phyloP scores from a whole-genome alignment of 2,113 vertebrate genomes.

The Hyla sarda region DNA sequence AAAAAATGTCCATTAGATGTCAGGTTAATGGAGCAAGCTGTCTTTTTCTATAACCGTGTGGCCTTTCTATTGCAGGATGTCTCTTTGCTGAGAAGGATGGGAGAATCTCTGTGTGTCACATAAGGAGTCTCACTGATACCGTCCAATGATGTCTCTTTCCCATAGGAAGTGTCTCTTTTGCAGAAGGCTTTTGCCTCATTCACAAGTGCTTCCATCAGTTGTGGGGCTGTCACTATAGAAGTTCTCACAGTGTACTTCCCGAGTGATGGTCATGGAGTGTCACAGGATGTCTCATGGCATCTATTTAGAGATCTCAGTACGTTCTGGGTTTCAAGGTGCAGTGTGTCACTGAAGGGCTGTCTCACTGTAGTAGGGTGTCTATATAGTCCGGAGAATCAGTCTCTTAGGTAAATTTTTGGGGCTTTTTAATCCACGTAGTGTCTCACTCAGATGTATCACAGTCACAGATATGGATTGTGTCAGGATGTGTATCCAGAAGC shows the following conservation, averaged over 20 bases:
- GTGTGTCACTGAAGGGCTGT: background rate
- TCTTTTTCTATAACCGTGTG: conserved; percentile 14
- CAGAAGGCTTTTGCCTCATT: background rate
- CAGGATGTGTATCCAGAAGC: background rate
- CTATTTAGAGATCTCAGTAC: background rate
- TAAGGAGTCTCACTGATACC: background rate
- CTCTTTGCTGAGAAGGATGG: background rate
- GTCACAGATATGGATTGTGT: background rate
- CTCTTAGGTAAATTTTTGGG: background rate
- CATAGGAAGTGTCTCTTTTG: background rate
- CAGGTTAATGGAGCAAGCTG: conserved; percentile 3
- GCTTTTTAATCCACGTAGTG: background rate
- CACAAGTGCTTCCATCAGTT: background rate
- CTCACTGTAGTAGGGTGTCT: background rate
- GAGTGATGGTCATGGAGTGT: conserved; percentile 19
- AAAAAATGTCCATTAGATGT: conserved; percentile 34
- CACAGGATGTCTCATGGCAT: background rate
- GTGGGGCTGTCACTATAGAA: background rate
- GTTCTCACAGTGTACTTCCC: conserved; percentile 30
- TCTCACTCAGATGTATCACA: background rate
- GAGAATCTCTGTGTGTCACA: no score
- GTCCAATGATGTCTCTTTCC: background rate
- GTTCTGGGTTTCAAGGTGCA: conserved; percentile 5
- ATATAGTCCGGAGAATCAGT: background rate
- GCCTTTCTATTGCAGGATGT: conserved; percentile 10